Evolutionary conservation across 2,888 invertebrate genomes (phyloP), one percentile per base, ranked within the genome.

Genomic region (Cheilosia vulpina): DNA sequence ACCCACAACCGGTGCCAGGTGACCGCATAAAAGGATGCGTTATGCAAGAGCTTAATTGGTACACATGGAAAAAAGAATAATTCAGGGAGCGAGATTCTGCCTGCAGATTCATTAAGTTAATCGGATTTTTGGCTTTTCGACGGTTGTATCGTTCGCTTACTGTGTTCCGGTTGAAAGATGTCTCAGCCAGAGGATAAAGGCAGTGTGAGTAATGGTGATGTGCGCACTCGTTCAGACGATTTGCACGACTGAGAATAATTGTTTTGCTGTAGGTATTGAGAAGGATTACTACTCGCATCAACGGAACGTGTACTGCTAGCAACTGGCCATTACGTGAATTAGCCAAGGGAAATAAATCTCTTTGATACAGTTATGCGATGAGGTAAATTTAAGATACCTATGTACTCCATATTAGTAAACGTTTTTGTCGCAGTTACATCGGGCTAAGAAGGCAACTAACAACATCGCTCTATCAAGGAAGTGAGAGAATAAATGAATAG

Each of bases 41-140:
- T 72, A 63, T 78, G 57, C 65, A 65, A 78, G 45, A 71, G 45
- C 65, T 65, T 24, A 66, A 45, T 34, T 52, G 63, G 34, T 45
- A 19, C 55, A 50, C 11, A 31, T 4, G 58, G 15, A 47, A 19
- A 21, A 21, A 31, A 31, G 21, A 68, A 45, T 0, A 4, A 13
- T n/a, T 24, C 4, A 11, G 24, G 47, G 3, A 27, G 27, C 27
- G 27, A 15, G 47, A 47, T 34, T 55, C 47, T 58, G 47, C 24
- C 47, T 47, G 41, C 41, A 31, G 62, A 21, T 53, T 21, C 60
- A 31, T 72, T 43, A 53, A 31, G 24, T 53, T 63, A 63, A 73
- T 73, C 73, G 53, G 63, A 73, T 73, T 63, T 62, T 45, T 21
- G 55, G 24, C 53, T 55, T 52, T 62, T 62, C 52, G 0, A 15